Percentiles rank a stretch among this genome's conserved stretches.
phyloP scores from a whole-genome alignment of 2,113 vertebrate species.

The Entomyzon cyanotis region DNA sequence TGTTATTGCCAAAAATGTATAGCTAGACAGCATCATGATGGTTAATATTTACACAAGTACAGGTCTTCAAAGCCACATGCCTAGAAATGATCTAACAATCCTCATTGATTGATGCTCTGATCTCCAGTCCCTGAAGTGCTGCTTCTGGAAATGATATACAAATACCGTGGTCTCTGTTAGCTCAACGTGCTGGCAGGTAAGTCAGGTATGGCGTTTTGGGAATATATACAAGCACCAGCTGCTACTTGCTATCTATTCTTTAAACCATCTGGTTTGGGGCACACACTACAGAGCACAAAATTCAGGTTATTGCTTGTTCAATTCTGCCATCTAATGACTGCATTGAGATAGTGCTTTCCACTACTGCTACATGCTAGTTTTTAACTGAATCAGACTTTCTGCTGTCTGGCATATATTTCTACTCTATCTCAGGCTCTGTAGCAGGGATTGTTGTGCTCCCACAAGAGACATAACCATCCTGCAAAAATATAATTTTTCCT shows the following conservation, averaged over 20 bases:
- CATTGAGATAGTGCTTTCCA: not conserved
- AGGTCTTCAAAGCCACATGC: conserved; percentile 14
- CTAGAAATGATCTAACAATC: conserved; percentile 1
- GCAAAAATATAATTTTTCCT: conserved; percentile 10
- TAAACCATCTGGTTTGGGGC: not conserved
- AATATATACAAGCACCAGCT: not conserved
- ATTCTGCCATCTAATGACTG: conserved; percentile 77
- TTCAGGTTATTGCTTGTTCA: conserved; percentile 50
- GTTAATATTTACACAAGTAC: conserved; percentile 32
- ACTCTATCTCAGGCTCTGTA: not conserved
- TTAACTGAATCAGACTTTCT: not conserved
- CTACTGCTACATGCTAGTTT: not conserved
- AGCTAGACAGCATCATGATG: not conserved
- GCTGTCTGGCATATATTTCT: not conserved
- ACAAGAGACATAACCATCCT: conserved; percentile 14
- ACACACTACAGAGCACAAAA: not conserved
- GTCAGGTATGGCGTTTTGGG: not conserved
- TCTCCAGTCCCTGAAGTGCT: conserved; percentile 11
- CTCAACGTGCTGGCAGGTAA: not conserved
- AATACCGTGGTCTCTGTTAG: not conserved
- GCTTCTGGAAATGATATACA: conserved; percentile 37
- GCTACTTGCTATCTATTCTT: not conserved
- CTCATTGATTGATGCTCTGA: not conserved
- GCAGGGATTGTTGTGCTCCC: not conserved
- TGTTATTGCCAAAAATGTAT: not conserved